Conservation (phyloP, 2,113 vertebrate species). For the Carassius auratus region DNA sequence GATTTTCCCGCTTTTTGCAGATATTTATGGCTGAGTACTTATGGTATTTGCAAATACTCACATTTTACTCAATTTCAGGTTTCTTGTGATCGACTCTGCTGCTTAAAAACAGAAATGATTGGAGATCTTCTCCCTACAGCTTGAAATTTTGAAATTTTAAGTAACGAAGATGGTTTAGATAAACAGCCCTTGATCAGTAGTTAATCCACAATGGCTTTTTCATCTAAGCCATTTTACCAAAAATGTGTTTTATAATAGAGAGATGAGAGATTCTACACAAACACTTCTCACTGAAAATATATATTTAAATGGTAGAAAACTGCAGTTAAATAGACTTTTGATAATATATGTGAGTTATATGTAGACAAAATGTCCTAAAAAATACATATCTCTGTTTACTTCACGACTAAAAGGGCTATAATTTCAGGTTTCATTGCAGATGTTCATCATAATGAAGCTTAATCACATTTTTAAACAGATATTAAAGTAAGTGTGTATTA, state of each 20-base stretch:
- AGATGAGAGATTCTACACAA: not conserved
- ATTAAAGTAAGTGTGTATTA: not conserved
- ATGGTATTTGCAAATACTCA: not conserved
- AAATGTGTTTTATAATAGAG: not conserved
- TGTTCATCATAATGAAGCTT: not conserved
- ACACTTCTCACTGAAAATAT: not conserved
- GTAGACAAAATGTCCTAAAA: not conserved
- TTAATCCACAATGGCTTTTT: not conserved
- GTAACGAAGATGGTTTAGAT: not conserved
- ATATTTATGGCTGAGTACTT: constrained; percentile 6
- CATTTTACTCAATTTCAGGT: constrained; percentile 4
- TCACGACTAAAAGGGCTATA: constrained; percentile 41
- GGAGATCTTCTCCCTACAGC: not conserved
- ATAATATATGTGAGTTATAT: constrained; percentile 1
- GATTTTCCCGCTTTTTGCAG: not conserved
- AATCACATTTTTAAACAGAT: not conserved
- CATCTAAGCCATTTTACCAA: not conserved
- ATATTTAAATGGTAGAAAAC: constrained; percentile 5
- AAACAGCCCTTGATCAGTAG: not conserved
- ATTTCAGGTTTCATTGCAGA: not conserved
- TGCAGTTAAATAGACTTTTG: not conserved
- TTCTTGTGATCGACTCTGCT: not conserved
- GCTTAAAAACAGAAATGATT: not conserved
- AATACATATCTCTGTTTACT: constrained; percentile 7
- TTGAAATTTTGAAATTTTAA: not conserved